phyloP scores from a whole-genome alignment of 2,888 invertebrate species.

The Helicoverpa assulta region DNA sequence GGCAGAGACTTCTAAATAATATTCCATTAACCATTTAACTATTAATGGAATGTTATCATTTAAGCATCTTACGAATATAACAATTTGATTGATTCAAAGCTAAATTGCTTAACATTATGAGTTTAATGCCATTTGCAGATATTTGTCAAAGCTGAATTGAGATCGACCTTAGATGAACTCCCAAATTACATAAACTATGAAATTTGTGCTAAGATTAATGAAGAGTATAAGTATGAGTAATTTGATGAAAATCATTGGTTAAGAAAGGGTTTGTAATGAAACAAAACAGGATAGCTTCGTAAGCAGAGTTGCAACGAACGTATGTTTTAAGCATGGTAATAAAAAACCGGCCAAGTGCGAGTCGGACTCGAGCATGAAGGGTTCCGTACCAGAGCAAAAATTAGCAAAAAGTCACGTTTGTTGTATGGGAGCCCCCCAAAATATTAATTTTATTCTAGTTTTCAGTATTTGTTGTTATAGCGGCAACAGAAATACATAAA shows the following conservation, averaged over 20 bases:
- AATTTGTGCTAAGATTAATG: background rate
- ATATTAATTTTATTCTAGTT: no score
- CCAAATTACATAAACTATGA: background rate
- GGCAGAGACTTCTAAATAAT: conserved; percentile 15
- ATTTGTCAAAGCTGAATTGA: conserved; percentile 27
- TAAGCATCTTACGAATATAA: conserved; percentile 32
- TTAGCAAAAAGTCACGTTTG: no score
- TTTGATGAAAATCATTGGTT: background rate
- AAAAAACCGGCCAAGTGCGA: no score
- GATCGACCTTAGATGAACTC: conserved; percentile 28
- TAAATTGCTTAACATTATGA: conserved; percentile 32
- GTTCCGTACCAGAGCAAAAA: no score
- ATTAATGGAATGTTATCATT: conserved; percentile 41
- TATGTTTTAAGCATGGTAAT: no score
- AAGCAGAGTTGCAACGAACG: no score
- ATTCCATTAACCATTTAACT: conserved; percentile 38
- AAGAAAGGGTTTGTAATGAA: background rate
- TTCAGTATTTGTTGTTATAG: no score
- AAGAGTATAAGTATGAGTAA: background rate
- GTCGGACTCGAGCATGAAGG: no score
- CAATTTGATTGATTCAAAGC: conserved; percentile 37
- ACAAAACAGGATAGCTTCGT: no score
- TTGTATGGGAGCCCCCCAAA: no score
- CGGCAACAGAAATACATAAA: no score
- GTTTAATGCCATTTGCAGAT: conserved; percentile 37